These are phyloP conservation scores for Malurus cyaneus DNA, from an alignment of 2,113 vertebrate genomes.

Conservation along the genomic window DNA sequence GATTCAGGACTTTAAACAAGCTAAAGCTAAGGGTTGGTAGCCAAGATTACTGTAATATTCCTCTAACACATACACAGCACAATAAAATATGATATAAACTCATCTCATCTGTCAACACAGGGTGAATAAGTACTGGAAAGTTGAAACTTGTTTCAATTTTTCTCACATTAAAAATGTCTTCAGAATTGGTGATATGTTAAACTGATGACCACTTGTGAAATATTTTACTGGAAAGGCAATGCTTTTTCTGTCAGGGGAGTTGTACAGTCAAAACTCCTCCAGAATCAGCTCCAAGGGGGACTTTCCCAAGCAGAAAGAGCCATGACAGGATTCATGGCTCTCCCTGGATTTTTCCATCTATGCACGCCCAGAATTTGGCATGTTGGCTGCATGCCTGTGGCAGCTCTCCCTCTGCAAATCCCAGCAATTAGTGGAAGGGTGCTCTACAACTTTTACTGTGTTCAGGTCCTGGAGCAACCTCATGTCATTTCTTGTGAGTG, in stretches of 20 bases:
- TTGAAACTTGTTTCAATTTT: neutral
- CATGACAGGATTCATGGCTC: neutral
- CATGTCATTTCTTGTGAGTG: neutral
- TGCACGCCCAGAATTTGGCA: fast-evolving
- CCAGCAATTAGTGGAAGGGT: neutral
- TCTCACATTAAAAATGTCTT: neutral
- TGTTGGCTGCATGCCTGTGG: neutral
- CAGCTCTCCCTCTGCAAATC: neutral
- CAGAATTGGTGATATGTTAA: neutral
- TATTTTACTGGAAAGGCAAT: neutral
- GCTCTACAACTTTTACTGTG: neutral
- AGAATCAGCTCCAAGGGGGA: neutral
- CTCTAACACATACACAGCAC: neutral
- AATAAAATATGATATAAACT: neutral
- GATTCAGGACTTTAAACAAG: neutral
- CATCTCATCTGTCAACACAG: neutral
- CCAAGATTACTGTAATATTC: neutral
- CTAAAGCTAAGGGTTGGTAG: neutral
- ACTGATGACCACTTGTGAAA: neutral
- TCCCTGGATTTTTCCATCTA: neutral
- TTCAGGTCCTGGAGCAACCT: neutral
- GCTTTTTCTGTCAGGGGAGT: neutral
- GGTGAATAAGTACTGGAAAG: neutral
- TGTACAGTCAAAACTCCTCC: neutral
- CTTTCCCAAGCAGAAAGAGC: neutral